Base-by-base conservation (phyloP, 2,797 vertebrate genomes). In the Phalloptychus januarius region DNA sequence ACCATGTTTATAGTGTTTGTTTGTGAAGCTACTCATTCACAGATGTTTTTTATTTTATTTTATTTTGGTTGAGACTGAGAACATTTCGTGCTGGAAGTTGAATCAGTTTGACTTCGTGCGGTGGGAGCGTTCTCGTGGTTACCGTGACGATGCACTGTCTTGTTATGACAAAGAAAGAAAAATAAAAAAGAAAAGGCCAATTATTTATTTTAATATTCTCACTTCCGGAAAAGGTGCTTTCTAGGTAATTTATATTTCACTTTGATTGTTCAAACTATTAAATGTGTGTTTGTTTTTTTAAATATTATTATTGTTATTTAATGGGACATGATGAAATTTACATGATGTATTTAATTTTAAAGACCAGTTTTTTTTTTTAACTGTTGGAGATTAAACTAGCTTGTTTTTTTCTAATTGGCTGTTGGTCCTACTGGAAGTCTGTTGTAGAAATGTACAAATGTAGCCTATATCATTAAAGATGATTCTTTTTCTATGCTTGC, bases 181-280 rank as follows among this genome's bases (percentile, higher is more conserved):
- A 54, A 42, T 20, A 67, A 80, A 91, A 65, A 38, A 67, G 13
- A 33, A 46, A 94, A 94, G 91, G 91, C 92, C 92, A 95, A 93
- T 94, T 95, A 94, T 96, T 96, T 95, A 96, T 96, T 96, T 95
- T 86, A 92, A 90, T 95, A 94, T 94, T 87, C 91, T 94, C 91
- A 92, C 93, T 95, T 92, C 94, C 92, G 91, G 96, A 95, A 96
- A 52, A 94, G 95, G 96, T 96, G 96, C 96, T 96, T 95, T 94
- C 0, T 91, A 94, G 94, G 94, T 96, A 95, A 95, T 94, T 95
- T 94, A 95, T 95, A 94, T 94, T 94, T 94, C 91, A 94, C 90
- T 74, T 88, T 91, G 91, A 94, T 93, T 94, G 93, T 94, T 92
- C 76, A 88, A 78, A 87, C 80, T 86, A 88, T 90, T 79, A 92